These are phyloP conservation scores for Oceanodroma tethys DNA, from an alignment of 2,113 vertebrate genomes.

Conservation along the genomic window DNA sequence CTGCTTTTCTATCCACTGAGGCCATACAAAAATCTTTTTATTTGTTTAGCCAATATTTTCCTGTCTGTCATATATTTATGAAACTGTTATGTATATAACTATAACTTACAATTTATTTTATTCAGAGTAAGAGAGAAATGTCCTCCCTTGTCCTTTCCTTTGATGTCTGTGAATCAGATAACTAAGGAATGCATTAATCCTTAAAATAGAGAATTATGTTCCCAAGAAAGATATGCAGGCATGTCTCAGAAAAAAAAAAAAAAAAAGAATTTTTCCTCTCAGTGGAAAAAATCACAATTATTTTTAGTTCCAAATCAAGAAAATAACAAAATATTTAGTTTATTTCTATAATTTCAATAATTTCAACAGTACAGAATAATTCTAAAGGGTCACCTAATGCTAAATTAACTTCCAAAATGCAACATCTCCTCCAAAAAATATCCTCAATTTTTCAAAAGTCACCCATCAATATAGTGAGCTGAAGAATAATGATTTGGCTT, in stretches of 20 bases:
- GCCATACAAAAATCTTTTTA: background rate
- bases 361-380: background rate
- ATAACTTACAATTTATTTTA: background rate
- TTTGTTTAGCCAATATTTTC: background rate
- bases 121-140: background rate
- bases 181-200: background rate
- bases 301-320: background rate
- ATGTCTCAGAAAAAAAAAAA: background rate
- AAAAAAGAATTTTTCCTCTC: background rate
- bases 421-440: background rate
- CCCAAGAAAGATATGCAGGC: background rate
- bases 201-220: background rate
- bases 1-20: background rate
- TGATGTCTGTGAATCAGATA: background rate
- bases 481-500: background rate
- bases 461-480: rapidly evolving
- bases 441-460: background rate
- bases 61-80: background rate
- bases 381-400: rapidly evolving
- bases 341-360: background rate
- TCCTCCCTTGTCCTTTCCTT: background rate
- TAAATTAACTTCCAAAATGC: background rate
- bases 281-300: background rate
- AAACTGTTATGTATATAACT: background rate
- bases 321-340: background rate